Evolutionary conservation across 1,140 invertebrate genomes (phyloP).

Genomic region (Scaptomyza graminum): DNA sequence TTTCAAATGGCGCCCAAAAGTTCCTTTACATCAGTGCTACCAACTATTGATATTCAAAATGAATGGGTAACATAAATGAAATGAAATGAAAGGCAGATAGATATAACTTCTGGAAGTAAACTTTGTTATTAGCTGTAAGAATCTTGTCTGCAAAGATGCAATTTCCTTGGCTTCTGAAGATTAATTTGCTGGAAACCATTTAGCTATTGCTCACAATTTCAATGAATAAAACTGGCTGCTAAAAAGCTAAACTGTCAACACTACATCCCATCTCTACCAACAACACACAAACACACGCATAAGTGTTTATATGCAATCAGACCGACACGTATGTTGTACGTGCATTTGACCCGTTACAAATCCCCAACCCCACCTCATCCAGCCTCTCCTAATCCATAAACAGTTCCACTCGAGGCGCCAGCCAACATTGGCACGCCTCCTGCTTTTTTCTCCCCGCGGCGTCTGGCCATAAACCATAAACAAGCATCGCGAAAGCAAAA

Average conservation of each 20-base stretch:
- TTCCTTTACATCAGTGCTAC: slow-evolving; percentile 5
- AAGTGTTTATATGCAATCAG: slow-evolving; percentile 79
- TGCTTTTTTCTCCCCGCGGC: slow-evolving; percentile 8
- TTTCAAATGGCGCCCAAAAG: slow-evolving; percentile 44
- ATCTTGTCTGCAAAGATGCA: no score
- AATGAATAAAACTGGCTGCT: not conserved
- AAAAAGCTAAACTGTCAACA: not conserved
- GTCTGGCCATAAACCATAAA: slow-evolving; percentile 43
- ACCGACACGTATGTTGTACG: slow-evolving; percentile 72
- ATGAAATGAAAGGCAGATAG: not conserved
- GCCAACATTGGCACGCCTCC: slow-evolving; percentile 58
- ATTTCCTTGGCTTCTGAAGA: no score
- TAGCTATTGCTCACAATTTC: not conserved
- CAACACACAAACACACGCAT: slow-evolving; percentile 5
- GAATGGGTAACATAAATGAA: not conserved
- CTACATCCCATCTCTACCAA: slow-evolving; percentile 2
- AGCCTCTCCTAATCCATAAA: not conserved
- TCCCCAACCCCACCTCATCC: not conserved
- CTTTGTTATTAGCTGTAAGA: no score
- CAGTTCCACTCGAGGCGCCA: slow-evolving; percentile 16
- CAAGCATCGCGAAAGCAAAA: slow-evolving; percentile 40
- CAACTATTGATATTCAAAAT: not conserved
- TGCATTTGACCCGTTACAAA: slow-evolving; percentile 39
- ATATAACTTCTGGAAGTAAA: no score
- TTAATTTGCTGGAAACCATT: not conserved